Conservation (phyloP, 2,888 invertebrate genomes). For the Drosophila mimetica region DNA sequence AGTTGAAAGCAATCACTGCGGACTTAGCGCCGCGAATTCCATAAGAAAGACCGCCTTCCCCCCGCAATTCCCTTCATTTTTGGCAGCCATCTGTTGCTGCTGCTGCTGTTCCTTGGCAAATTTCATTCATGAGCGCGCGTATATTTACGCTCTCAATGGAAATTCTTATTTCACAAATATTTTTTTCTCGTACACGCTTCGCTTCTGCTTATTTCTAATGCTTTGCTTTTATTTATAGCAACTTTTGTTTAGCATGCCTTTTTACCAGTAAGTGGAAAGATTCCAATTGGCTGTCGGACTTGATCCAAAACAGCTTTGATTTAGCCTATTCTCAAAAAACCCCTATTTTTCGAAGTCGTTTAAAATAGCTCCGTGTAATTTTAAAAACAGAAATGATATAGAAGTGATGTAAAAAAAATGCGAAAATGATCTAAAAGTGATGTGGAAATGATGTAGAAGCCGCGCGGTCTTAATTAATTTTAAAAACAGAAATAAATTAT, state of each 20-base stretch:
- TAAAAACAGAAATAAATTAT: too few relatives aligned
- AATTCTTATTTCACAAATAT: constrained; percentile 9
- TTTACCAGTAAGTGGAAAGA: too few relatives aligned
- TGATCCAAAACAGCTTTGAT: not conserved
- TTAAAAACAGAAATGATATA: too few relatives aligned
- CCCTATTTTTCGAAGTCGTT: too few relatives aligned
- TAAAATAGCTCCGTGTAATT: too few relatives aligned
- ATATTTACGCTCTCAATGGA: constrained; percentile 5
- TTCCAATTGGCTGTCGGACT: not conserved
- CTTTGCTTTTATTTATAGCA: constrained; percentile 9
- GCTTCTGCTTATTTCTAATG: not conserved
- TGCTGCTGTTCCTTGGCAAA: not conserved
- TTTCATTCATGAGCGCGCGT: constrained; percentile 35
- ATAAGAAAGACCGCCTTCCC: not conserved
- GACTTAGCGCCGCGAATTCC: constrained; percentile 9
- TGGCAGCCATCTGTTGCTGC: constrained; percentile 34
- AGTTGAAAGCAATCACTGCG: constrained; percentile 7
- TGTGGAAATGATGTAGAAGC: too few relatives aligned
- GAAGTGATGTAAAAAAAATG: too few relatives aligned
- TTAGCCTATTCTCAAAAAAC: too few relatives aligned
- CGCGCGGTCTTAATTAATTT: too few relatives aligned
- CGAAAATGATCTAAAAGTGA: too few relatives aligned
- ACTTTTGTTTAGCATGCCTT: not conserved
- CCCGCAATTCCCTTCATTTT: too few relatives aligned
- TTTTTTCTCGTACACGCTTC: not conserved